A percentile compares a stretch with the other conserved stretches of the same genome.
These are phyloP conservation scores for Tachina grossa DNA, from an alignment of 2,888 invertebrate genomes.

Conservation along the genomic window DNA sequence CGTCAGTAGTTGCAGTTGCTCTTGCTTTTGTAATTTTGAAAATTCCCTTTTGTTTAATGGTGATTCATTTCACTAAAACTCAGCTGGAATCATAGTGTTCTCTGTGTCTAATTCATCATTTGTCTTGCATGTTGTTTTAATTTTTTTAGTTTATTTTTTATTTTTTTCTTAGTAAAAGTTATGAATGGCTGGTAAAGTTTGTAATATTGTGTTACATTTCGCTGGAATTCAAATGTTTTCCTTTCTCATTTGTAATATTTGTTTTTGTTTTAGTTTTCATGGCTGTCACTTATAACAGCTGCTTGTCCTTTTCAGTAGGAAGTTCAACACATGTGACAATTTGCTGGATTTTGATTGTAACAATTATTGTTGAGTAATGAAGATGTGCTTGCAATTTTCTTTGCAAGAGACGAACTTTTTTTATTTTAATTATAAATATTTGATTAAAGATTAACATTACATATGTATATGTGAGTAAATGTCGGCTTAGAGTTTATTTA, in stretches of 20 bases:
- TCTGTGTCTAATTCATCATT: conserved; percentile 65
- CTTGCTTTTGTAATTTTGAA: background rate
- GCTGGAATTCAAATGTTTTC: conserved; percentile 37
- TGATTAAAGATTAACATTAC: background rate
- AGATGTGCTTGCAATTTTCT: background rate
- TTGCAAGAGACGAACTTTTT: background rate
- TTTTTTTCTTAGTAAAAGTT: background rate
- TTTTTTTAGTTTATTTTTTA: background rate
- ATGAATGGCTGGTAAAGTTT: background rate
- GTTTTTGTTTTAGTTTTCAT: conserved; percentile 47
- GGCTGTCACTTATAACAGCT: conserved; percentile 54
- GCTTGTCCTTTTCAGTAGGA: conserved; percentile 41
- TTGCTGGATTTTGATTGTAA: conserved; percentile 36
- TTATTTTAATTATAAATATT: background rate
- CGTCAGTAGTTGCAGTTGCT: background rate
- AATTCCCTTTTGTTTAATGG: background rate
- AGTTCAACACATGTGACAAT: conserved; percentile 51
- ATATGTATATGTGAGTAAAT: background rate
- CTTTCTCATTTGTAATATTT: conserved; percentile 36
- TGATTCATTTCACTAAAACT: conserved; percentile 34
- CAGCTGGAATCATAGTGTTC: conserved; percentile 51
- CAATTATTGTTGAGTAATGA: conserved; percentile 27
- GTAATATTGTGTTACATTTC: conserved; percentile 28
- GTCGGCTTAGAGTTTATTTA: no score
- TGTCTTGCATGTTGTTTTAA: conserved; percentile 18